Percentiles rank a stretch among this genome's conserved stretches.
Conservation (phyloP, 2,113 vertebrate species). For the Herpailurus yagouaroundi region DNA sequence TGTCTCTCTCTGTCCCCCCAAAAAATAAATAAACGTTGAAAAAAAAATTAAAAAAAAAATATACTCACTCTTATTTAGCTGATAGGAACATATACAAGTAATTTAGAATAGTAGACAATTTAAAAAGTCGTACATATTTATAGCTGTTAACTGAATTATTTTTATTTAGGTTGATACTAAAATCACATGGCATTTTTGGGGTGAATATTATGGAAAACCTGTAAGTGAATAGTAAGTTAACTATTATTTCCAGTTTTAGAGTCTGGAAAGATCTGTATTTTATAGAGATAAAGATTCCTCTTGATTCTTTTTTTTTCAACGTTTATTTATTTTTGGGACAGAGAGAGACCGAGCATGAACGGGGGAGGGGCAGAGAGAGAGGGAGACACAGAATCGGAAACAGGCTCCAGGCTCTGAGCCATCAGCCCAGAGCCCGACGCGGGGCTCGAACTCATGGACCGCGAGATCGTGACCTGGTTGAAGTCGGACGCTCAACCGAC, state of each 20-base stretch:
- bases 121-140: neutral
- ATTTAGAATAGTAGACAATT: neutral
- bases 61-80: neutral
- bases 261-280: constrained; percentile 7
- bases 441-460: too few relatives aligned
- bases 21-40: too few relatives aligned
- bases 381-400: too few relatives aligned
- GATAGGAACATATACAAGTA: neutral
- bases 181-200: neutral
- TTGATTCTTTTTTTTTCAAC: too few relatives aligned
- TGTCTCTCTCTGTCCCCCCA: too few relatives aligned
- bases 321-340: too few relatives aligned
- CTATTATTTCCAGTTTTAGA: constrained; percentile 28
- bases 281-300: neutral
- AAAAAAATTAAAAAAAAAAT: neutral
- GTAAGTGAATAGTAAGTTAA: neutral
- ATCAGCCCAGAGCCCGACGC: too few relatives aligned
- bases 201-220: neutral
- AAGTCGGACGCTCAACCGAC: too few relatives aligned
- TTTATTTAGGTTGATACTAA: constrained; percentile 44
- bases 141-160: neutral
- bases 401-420: too few relatives aligned
- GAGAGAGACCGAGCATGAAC: too few relatives aligned
- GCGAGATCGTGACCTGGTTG: too few relatives aligned
- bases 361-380: too few relatives aligned